Conservation (phyloP, 2,797 vertebrate species). For the Poecilia wingei region DNA sequence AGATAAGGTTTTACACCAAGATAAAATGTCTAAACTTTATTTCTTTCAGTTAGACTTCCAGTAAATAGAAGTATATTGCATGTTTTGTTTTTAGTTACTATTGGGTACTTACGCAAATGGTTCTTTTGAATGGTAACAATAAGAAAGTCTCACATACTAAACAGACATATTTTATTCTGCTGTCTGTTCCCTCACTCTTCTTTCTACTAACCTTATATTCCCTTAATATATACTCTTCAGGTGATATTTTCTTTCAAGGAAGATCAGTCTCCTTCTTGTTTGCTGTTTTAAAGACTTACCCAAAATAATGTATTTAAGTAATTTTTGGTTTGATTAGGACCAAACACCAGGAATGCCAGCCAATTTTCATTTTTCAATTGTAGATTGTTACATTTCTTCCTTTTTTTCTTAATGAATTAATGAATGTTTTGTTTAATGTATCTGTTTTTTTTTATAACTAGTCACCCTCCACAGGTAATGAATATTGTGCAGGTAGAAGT, state of each 20-base stretch:
- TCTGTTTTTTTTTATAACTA: not conserved
- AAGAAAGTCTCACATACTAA: not conserved
- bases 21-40: slow-evolving; percentile 1
- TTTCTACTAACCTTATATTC: not conserved
- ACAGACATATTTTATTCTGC: not conserved
- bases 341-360: not conserved
- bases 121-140: not conserved
- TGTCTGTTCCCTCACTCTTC: not conserved
- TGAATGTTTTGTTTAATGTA: not conserved
- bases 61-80: slow-evolving; percentile 1
- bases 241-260: not conserved
- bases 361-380: not conserved
- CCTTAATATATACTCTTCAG: not conserved
- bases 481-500: not conserved
- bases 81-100: not conserved
- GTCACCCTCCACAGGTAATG: not conserved
- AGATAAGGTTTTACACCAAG: slow-evolving; percentile 8
- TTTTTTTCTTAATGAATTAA: not conserved
- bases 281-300: not conserved
- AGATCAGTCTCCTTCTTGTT: not conserved
- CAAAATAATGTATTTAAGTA: not conserved
- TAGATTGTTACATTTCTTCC: not conserved
- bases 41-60: not conserved
- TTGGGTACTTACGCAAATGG: not conserved
- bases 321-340: not conserved